These are phyloP conservation scores for Phaedon cochleariae DNA, from an alignment of 2,888 invertebrate genomes.

Conservation along the genomic window DNA sequence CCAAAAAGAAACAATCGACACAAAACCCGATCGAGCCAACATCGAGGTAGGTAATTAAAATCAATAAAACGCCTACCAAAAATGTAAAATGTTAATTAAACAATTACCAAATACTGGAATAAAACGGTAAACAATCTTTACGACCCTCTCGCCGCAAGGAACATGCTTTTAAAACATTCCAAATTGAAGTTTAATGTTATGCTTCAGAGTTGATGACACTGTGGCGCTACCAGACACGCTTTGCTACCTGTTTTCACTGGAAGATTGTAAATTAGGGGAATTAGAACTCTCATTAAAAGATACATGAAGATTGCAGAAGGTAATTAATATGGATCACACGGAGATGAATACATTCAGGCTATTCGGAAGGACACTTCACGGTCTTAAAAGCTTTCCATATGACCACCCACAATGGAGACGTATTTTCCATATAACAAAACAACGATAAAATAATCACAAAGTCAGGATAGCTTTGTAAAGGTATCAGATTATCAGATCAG, in stretches of 20 bases:
- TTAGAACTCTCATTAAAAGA: constrained; percentile 61
- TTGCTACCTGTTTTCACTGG: constrained; percentile 48
- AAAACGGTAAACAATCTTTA: constrained; percentile 52
- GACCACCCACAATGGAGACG: constrained; percentile 1
- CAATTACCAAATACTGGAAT: constrained; percentile 55
- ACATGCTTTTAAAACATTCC: constrained; percentile 54
- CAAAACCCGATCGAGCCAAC: constrained; percentile 3
- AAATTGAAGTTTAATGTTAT: constrained; percentile 57
- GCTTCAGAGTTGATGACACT: constrained; percentile 45
- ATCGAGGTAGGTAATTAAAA: constrained; percentile 41
- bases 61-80: constrained; percentile 53
- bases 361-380: neutral
- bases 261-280: constrained; percentile 56
- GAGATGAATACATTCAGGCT: constrained; percentile 7
- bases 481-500: no score
- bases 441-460: no score
- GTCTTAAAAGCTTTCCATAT: neutral
- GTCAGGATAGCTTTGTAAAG: no score
- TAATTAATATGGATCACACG: constrained; percentile 30
- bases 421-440: no score
- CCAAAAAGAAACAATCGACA: neutral
- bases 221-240: constrained; percentile 42
- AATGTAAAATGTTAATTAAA: constrained; percentile 60
- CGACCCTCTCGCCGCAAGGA: constrained; percentile 43
- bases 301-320: constrained; percentile 49